Evolutionary conservation across 2,113 vertebrate species (phyloP), one percentile per base, ranked within the genome.

Genomic region (Galbula dea): DNA sequence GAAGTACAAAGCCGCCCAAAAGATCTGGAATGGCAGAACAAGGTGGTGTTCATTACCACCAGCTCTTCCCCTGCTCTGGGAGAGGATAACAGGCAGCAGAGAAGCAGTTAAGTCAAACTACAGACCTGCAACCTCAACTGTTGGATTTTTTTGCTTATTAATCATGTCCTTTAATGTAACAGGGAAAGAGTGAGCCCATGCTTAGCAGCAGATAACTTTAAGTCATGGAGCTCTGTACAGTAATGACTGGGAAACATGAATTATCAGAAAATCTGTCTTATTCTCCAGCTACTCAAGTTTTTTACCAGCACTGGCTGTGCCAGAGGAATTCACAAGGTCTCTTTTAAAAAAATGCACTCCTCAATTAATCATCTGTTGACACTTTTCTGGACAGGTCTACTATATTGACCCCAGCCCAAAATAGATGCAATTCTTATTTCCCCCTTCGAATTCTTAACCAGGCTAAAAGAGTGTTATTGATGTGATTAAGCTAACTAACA

Each of bases 351-450:
- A 32, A 41, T 12, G 15, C 39, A 29, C 39, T 45, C 18, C 23
- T 1, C 41, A 1, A 16, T 0, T 9, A 12, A 34, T 41, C 45
- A 52, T 20, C 46, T 3, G 3, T 61, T 73, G 30, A 52, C 51
- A 39, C 20, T 73, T 77, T 65, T 37, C 65, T 55, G 20, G 22
- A 29, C 15, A 30, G 27, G 11, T 21, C 41, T 41, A 71, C 29
- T 12, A 11, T n/a, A 14, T 4, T 29, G 17, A 75, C 20, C 22
- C 22, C 32, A 82, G 49, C 17, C n/a, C 27, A 27, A 65, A 67
- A 39, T 2, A 84, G 39, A 66, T 67, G n/a, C 52, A 66, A 71
- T 30, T 62, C n/a, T 45, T 8, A 26, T 23, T 14, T 7, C 5
- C 39, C 37, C 34, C 55, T 66, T 81, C n/a, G 19, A n/a, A n/a